Evolutionary conservation across 2,113 vertebrate species (phyloP).

Genomic region (Megaceryle torquata): DNA sequence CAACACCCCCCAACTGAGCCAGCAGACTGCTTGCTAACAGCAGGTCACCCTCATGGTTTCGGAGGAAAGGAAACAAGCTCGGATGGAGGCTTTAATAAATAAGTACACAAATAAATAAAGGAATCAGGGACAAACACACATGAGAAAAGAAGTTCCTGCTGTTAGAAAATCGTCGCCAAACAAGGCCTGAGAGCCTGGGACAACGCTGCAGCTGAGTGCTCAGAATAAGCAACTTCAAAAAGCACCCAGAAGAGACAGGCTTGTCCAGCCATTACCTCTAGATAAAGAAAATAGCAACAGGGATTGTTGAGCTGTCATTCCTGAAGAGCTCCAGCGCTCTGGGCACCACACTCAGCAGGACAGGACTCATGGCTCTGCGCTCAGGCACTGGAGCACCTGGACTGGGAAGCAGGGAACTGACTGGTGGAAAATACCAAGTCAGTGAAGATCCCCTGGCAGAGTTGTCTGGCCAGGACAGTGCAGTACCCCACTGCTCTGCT

Average conservation of each 20-base stretch:
- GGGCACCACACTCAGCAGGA: background rate
- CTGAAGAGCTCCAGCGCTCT: background rate
- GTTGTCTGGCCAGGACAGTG: accelerated
- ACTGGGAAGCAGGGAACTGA: background rate
- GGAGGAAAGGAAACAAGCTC: background rate
- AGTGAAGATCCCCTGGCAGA: background rate
- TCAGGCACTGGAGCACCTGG: background rate
- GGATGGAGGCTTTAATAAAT: background rate
- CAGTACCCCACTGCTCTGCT: background rate
- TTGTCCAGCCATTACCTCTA: background rate
- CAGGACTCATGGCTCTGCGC: background rate
- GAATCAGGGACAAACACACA: background rate
- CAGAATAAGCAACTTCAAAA: background rate
- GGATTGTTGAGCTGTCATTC: background rate
- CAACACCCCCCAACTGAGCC: constrained; percentile 68
- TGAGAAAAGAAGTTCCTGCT: background rate
- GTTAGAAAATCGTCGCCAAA: background rate
- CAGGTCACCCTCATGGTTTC: background rate
- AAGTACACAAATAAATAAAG: background rate
- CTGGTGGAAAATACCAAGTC: background rate
- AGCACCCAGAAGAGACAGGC: background rate
- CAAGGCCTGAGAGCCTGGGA: background rate
- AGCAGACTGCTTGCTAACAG: constrained; percentile 70
- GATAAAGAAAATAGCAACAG: background rate
- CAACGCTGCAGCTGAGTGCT: background rate